Percentiles rank a stretch among this genome's conserved stretches.
Evolutionary conservation across 1,140 invertebrate species (phyloP).

Genomic region (Drosophila triauraria): DNA sequence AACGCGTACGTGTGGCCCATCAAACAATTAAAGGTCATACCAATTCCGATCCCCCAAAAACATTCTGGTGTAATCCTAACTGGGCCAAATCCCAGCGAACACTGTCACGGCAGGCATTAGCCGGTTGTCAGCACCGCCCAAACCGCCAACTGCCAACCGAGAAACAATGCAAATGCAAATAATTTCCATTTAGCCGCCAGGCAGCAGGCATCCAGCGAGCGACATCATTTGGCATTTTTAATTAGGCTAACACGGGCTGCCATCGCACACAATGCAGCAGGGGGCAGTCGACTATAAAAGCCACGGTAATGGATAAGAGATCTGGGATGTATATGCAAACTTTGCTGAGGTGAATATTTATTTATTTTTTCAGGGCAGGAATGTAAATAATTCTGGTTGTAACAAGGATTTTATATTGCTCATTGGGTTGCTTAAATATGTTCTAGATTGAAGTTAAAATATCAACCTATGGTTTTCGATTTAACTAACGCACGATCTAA

Average conservation of each 20-base stretch:
- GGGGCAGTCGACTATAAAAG: constrained; percentile 15
- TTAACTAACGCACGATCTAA: no score
- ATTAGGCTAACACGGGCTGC: constrained; percentile 65
- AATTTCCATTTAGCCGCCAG: constrained; percentile 24
- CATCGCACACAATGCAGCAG: constrained; percentile 3
- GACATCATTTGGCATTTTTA: constrained; percentile 57
- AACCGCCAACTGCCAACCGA: neutral
- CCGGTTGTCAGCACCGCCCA: constrained; percentile 23
- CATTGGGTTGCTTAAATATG: neutral
- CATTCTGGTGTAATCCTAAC: constrained; percentile 34
- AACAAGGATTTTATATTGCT: neutral
- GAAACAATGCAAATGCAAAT: constrained; percentile 55
- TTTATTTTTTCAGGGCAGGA: neutral
- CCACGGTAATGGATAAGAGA: constrained; percentile 12
- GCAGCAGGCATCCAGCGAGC: neutral
- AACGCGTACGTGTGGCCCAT: constrained; percentile 27
- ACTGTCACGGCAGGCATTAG: constrained; percentile 35
- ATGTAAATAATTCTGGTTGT: neutral
- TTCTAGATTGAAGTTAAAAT: neutral
- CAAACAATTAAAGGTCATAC: constrained; percentile 76
- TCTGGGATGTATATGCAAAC: neutral
- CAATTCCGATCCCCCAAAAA: constrained; percentile 1
- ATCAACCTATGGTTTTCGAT: no score
- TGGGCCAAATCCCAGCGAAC: constrained; percentile 57
- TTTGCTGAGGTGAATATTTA: constrained; percentile 8